These are phyloP conservation scores for Desmodus rotundus DNA, from an alignment of 2,113 vertebrate genomes.

Conservation along the genomic window DNA sequence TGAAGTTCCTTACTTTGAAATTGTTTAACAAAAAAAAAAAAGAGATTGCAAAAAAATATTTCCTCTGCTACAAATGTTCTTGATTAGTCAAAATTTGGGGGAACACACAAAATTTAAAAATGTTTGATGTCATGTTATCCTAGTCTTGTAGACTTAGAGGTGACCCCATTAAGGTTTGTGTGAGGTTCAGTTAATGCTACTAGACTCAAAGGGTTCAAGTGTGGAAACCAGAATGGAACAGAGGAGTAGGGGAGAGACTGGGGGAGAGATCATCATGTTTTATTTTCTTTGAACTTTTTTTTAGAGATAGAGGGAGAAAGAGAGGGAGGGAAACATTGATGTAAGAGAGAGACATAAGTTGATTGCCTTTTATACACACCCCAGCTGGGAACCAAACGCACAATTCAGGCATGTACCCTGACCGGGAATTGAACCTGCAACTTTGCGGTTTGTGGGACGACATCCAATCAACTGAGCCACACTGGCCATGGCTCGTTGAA, in stretches of 20 bases:
- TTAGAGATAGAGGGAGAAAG: too few species aligned
- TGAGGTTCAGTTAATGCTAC: not conserved
- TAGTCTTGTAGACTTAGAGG: not conserved
- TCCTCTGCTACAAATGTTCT: not conserved
- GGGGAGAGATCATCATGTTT: fast-evolving
- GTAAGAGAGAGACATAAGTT: too few species aligned
- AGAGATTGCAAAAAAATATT: not conserved
- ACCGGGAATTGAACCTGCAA: too few species aligned
- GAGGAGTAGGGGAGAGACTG: not conserved
- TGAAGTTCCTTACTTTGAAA: not conserved
- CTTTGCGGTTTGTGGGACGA: not conserved
- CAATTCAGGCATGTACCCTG: too few species aligned
- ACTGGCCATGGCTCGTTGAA: not conserved
- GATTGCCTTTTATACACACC: too few species aligned
- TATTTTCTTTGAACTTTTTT: not conserved
- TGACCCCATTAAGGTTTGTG: not conserved
- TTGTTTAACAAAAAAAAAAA: not conserved
- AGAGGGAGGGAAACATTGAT: too few species aligned
- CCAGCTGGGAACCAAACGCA: too few species aligned
- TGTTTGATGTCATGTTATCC: not conserved
- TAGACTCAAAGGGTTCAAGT: not conserved
- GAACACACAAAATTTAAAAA: not conserved
- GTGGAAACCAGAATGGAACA: not conserved
- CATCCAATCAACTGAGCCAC: not conserved
- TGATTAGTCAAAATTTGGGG: not conserved